Base-by-base conservation (phyloP, 2,888 invertebrate species). In the Drosophila greeni region DNA sequence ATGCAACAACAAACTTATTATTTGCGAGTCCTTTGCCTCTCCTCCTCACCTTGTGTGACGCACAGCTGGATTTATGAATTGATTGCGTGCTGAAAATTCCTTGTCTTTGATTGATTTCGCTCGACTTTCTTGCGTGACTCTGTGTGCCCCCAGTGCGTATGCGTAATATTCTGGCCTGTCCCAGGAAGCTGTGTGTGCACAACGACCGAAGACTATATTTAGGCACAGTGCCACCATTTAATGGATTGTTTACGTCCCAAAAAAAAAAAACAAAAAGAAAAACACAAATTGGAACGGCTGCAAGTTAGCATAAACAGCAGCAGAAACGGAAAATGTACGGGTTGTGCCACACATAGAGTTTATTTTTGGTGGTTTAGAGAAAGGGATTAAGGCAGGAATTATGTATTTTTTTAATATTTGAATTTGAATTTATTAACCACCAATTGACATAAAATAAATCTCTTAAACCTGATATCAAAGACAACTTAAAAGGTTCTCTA, bases 11-110 rank as follows among this genome's bases (percentile, higher is more conserved):
- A 34, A 18, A 5, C 8, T 43, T n/a, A 26, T 58, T 33, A 42
- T 33, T 58, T 18, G 36, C 60, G 73, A 36, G 31, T 48, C 49
- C 33, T 52, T 52, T 18, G 3, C 26, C 51, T 8, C 3, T 11
- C 3, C 8, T 0, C 5, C 16, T 20, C 12, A 79, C 76, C 74
- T 74, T n/a, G n/a, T 72, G 56, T 70, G 73, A 67, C 61, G 73
- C 75, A 72, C 24, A 70, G 43, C 40, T 29, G 33, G 29, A 31
- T 23, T 53, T 54, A 72, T 68, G 53, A 66, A 73, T 79, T 72
- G 82, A 77, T 82, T 72, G 85, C 85, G 75, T 84, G 81, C 70
- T 57, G 59, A 71, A 75, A 75, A 82, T 80, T 72, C 56, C 54
- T 48, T 61, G 61, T 57, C 79, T 72, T 70, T 82, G 81, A 82